A percentile compares a stretch with the other conserved stretches of the same genome.
Conservation (phyloP, 1,140 invertebrate genomes). For the Scaptomyza pallida region DNA sequence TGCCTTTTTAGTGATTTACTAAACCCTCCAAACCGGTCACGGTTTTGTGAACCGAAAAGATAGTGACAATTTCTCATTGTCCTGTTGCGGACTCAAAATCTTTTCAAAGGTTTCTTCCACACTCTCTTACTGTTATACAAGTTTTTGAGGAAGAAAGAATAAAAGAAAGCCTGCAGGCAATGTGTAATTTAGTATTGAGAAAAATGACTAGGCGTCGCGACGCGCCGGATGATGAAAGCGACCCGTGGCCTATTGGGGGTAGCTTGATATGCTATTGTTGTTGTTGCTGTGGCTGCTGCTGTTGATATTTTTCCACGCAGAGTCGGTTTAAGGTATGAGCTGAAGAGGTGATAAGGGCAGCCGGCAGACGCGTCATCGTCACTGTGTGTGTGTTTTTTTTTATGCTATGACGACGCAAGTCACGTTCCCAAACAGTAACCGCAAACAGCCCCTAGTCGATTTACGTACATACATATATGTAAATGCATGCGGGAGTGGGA, state of each 20-base stretch:
- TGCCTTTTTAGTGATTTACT: too few species aligned
- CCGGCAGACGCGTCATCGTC: slow-evolving; percentile 12
- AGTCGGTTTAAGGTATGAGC: too few species aligned
- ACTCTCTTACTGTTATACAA: slow-evolving; percentile 36
- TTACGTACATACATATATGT: not conserved
- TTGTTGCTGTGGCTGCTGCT: slow-evolving; percentile 8
- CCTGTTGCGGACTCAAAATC: not conserved
- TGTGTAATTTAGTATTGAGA: slow-evolving; percentile 44
- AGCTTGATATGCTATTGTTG: too few species aligned
- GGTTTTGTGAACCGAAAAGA: too few species aligned
- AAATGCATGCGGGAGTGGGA: too few species aligned
- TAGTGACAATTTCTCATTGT: not conserved
- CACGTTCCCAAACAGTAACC: slow-evolving; percentile 35
- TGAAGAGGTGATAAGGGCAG: too few species aligned
- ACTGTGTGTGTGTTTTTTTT: too few species aligned
- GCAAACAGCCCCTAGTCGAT: slow-evolving; percentile 18
- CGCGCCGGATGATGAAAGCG: too few species aligned
- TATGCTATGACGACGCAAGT: too few species aligned
- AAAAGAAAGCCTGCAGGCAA: slow-evolving; percentile 48
- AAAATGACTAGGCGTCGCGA: slow-evolving; percentile 43
- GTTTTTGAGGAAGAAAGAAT: not conserved
- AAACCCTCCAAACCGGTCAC: too few species aligned
- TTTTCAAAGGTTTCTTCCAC: slow-evolving; percentile 47
- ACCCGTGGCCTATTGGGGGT: slow-evolving; percentile 50
- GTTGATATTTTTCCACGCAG: not conserved